phyloP scores from a whole-genome alignment of 2,797 vertebrate genomes.

The Bovichtus variegatus region DNA sequence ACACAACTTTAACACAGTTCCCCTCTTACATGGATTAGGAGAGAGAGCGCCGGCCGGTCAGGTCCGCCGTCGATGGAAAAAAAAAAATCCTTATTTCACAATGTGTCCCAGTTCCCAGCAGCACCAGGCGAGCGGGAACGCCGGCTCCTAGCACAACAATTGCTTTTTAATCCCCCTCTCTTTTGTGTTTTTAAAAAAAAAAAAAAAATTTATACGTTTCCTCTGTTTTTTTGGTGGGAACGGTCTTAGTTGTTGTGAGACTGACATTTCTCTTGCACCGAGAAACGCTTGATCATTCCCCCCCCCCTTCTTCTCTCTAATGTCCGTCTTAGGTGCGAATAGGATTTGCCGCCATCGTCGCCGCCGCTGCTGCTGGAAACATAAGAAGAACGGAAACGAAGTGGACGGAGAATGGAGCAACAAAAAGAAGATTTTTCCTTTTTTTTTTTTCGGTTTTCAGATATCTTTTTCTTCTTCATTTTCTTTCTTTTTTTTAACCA shows the following conservation, averaged over 20 bases:
- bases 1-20: conserved; percentile 33
- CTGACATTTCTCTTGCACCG: conserved; percentile 49
- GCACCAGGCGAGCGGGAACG: conserved; percentile 47
- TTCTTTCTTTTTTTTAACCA: conserved; percentile 42
- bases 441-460: conserved; percentile 34
- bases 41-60: conserved; percentile 5
- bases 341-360: conserved; percentile 34
- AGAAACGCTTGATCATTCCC: conserved; percentile 22
- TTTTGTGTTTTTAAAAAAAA: conserved; percentile 2
- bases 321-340: conserved; percentile 66
- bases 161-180: conserved; percentile 57
- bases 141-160: conserved; percentile 53
- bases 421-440: conserved; percentile 44
- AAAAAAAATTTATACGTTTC: conserved; percentile 33
- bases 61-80: conserved; percentile 5
- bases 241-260: conserved; percentile 51
- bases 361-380: conserved; percentile 72
- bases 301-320: neutral
- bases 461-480: conserved; percentile 26
- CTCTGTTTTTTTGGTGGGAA: conserved; percentile 10
- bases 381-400: conserved; percentile 54
- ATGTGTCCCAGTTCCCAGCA: conserved; percentile 68
- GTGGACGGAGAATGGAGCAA: conserved; percentile 49
- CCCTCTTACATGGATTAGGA: conserved; percentile 42
- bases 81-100: conserved; percentile 56